These are phyloP conservation scores for Vulpes ferrilata DNA, from an alignment of 2,113 vertebrate genomes.

Conservation along the genomic window DNA sequence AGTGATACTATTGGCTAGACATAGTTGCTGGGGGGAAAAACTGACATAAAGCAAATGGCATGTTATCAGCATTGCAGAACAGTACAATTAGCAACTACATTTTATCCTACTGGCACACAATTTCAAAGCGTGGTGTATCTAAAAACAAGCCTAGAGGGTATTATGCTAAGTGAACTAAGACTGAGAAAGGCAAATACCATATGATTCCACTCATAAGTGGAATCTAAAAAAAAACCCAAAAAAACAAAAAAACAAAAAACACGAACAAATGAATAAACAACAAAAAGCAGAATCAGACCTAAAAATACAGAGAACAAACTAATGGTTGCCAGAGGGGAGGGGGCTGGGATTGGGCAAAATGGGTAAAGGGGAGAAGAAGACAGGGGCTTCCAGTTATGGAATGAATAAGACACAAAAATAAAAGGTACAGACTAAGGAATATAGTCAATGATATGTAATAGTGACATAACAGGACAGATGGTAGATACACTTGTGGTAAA, in stretches of 20 bases:
- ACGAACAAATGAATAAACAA: not conserved
- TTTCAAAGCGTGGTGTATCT: not conserved
- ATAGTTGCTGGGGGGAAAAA: constrained; percentile 40
- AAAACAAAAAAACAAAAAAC: not conserved
- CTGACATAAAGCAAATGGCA: constrained; percentile 64
- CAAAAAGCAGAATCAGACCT: not conserved
- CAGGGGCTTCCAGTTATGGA: not conserved
- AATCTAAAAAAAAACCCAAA: not conserved
- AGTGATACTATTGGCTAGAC: constrained; percentile 58
- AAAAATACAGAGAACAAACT: not conserved
- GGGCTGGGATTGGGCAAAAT: not conserved
- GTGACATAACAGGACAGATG: not conserved
- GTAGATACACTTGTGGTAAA: not conserved
- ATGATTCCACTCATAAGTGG: not conserved
- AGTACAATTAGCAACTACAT: constrained; percentile 26
- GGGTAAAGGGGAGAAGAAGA: not conserved
- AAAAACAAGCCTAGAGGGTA: constrained; percentile 14
- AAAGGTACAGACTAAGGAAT: not conserved
- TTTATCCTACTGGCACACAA: not conserved
- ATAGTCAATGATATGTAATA: not conserved
- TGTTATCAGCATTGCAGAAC: not conserved
- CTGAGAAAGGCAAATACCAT: not conserved
- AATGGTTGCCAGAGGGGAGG: not conserved
- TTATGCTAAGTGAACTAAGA: not conserved
- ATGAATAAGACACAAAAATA: not conserved